Evolutionary conservation across 2,113 vertebrate species (phyloP).

Genomic region (Stegostoma tigrinum): DNA sequence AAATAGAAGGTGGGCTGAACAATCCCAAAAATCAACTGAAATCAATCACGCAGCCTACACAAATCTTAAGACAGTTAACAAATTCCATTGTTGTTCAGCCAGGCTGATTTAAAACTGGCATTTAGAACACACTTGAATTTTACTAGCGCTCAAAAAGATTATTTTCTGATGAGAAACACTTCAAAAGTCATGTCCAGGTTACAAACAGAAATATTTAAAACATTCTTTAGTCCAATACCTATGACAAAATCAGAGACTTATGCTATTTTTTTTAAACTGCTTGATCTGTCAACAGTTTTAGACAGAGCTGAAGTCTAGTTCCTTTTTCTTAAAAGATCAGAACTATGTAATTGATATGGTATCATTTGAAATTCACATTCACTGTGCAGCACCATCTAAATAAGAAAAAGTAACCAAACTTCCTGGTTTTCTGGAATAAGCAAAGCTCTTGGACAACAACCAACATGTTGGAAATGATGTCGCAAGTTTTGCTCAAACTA

Average conservation of each 20-base stretch:
- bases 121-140: neutral
- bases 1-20: neutral
- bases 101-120: neutral
- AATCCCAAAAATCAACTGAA: neutral
- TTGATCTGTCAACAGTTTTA: neutral
- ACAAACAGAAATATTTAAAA: neutral
- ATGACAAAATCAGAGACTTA: neutral
- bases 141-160: neutral
- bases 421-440: neutral
- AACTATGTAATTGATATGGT: neutral
- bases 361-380: neutral
- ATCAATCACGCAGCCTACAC: neutral
- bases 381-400: neutral
- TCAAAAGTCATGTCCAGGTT: neutral
- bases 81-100: neutral
- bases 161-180: neutral
- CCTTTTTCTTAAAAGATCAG: neutral
- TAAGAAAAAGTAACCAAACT: neutral
- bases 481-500: neutral
- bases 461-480: neutral
- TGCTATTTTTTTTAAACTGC: neutral
- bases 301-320: neutral
- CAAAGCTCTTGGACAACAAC: neutral
- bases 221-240: neutral
- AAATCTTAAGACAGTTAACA: neutral